Conservation (phyloP, 1,140 invertebrate genomes). For the Oppia nitens region DNA sequence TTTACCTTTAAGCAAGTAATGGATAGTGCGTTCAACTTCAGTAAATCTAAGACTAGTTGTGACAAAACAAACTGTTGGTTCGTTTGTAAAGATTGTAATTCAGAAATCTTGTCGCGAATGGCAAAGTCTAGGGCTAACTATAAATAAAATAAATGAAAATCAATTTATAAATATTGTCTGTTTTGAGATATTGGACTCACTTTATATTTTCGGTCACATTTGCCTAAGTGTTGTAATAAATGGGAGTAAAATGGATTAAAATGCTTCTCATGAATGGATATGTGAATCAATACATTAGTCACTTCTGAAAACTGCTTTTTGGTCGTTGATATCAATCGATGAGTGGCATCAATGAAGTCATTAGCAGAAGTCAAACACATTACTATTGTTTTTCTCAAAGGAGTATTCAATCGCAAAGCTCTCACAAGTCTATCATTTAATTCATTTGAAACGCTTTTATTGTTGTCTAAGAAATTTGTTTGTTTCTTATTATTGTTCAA, state of each 20-base stretch:
- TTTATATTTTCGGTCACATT: slow-evolving; percentile 17
- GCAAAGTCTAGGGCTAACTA: slow-evolving; percentile 14
- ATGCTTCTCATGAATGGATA: slow-evolving; percentile 15
- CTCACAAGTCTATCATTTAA: slow-evolving; percentile 11
- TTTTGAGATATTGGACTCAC: not conserved
- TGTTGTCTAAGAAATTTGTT: not conserved
- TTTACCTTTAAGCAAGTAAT: slow-evolving; percentile 16
- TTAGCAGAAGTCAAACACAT: not conserved
- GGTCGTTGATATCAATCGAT: slow-evolving; percentile 7
- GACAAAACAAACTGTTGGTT: not conserved
- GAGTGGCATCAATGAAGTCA: slow-evolving; percentile 16
- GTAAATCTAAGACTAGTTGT: slow-evolving; percentile 5
- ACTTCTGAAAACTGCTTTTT: slow-evolving; percentile 15
- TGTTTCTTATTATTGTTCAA: not conserved
- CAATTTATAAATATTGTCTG: not conserved
- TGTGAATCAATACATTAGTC: slow-evolving; percentile 14
- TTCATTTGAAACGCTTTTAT: not conserved
- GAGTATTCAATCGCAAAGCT: slow-evolving; percentile 13
- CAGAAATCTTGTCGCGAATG: slow-evolving; percentile 13
- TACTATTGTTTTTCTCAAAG: slow-evolving; percentile 13
- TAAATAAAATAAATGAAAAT: not conserved
- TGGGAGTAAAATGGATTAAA: slow-evolving; percentile 18
- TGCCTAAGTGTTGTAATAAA: slow-evolving; percentile 13
- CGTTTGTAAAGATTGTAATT: not conserved
- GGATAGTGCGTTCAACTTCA: slow-evolving; percentile 12